These are phyloP conservation scores for Parotocinclus haroldoi DNA, from an alignment of 2,797 vertebrate species.

Conservation along the genomic window DNA sequence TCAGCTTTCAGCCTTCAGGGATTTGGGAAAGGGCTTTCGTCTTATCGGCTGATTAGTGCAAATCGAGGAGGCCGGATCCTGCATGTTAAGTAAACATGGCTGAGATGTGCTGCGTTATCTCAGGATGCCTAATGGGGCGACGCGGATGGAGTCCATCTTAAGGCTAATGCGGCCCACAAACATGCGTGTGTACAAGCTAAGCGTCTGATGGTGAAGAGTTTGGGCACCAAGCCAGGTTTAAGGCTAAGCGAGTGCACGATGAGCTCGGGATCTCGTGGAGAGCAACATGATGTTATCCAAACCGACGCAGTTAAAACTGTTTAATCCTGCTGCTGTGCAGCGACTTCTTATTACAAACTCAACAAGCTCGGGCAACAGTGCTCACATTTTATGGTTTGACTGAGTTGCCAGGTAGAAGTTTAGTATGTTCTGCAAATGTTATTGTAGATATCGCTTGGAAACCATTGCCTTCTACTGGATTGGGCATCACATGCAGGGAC, in stretches of 20 bases:
- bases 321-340: no score
- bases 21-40: constrained; percentile 65
- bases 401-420: no score
- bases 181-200: constrained; percentile 30
- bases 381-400: no score
- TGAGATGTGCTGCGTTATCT: constrained; percentile 66
- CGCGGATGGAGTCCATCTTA: constrained; percentile 60
- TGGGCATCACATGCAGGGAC: no score
- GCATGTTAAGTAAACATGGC: constrained; percentile 74
- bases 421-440: no score
- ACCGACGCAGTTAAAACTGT: no score
- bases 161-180: constrained; percentile 55
- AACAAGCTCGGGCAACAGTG: no score
- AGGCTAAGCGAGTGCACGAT: not conserved
- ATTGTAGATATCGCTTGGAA: no score
- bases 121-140: constrained; percentile 66
- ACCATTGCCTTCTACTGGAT: no score
- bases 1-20: constrained; percentile 72
- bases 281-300: no score
- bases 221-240: constrained; percentile 2
- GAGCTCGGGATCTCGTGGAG: no score
- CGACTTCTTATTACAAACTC: no score
- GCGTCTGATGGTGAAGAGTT: constrained; percentile 4
- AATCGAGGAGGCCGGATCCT: constrained; percentile 72
- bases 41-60: constrained; percentile 81